Percentiles rank a stretch among this genome's conserved stretches.
Conservation (phyloP, 2,113 vertebrate genomes). For the Passer domesticus region DNA sequence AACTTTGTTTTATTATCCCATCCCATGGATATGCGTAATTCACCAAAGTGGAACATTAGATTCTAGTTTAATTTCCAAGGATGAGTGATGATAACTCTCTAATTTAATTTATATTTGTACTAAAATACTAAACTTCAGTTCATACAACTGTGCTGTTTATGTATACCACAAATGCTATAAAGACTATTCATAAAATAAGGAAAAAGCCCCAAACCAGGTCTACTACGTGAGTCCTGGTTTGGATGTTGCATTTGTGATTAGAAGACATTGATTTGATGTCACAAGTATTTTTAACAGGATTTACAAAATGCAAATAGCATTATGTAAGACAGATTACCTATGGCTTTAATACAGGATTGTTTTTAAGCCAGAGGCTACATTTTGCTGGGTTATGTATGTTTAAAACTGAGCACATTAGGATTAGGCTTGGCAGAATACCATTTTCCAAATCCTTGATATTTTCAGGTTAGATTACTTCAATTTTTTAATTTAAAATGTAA, state of each 20-base stretch:
- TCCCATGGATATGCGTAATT: neutral
- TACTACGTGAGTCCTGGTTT: neutral
- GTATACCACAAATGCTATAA: neutral
- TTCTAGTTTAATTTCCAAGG: neutral
- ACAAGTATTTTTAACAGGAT: conserved; percentile 48
- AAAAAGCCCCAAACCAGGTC: neutral
- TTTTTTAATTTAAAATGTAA: neutral
- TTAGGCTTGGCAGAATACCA: neutral
- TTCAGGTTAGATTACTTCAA: neutral
- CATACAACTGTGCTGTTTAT: neutral
- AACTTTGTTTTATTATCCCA: neutral
- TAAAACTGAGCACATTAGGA: neutral
- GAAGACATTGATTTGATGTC: conserved; percentile 51
- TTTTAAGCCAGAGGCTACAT: conserved; percentile 43
- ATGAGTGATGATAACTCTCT: neutral
- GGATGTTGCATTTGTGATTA: neutral
- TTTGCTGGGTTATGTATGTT: conserved; percentile 34
- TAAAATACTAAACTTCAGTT: neutral
- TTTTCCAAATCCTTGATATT: conserved; percentile 13
- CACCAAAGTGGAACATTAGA: neutral
- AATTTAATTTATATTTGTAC: neutral
- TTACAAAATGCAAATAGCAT: conserved; percentile 56
- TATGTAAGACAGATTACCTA: conserved; percentile 63
- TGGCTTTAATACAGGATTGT: conserved; percentile 56
- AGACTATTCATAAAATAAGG: neutral